Base-by-base conservation (phyloP, 2,113 vertebrate genomes). In the Hypocryptadius cinnamomeus region DNA sequence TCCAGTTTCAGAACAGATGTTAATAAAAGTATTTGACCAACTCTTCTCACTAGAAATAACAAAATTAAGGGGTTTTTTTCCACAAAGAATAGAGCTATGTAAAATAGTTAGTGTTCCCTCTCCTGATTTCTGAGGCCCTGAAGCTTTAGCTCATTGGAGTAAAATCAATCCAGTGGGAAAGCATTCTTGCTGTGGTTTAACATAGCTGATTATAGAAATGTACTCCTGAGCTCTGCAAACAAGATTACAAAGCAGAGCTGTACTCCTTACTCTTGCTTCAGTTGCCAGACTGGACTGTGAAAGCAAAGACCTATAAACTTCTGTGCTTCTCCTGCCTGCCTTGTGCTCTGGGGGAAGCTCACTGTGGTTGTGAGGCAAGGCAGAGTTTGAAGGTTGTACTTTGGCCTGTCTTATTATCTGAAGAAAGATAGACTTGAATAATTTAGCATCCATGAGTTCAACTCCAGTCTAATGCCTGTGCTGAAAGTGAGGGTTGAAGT, bases 361-460 rank as follows among this genome's bases (percentile, higher is more conserved):
- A 3, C 22, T 1, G 3, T 2, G 0, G 6, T 1, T 23, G 21
- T 5, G 15, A 84, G 39, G 47, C 50, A 56, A 30, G 1, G 1
- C 60, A 8, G 42, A 18, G 30, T 20, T 4, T 66, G 22, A 22
- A 30, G 23, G 27, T 4, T 59, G 69, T 20, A 19, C 69, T 81
- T 64, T 0, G 2, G 25, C 35, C 53, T 74, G 37, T 61, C 40
- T 8, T 10, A 1, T 9, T 53, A 9, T 7, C 68, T 54, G 39
- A 10, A 42, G 27, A 44, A 53, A 89, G 33, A 14, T 0, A 77
- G 39, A n/a, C 20, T 16, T 33, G 10, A 24, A 48, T 19, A 21
- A 88, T 40, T 42, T 3, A 21, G 22, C 25, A 12, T 37, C 20
- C 45, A 12, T 6, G 16, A 14, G 25, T 4, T 51, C 57, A 51